Base-by-base conservation (phyloP, 2,888 invertebrate genomes). In the Schizaphis graminum region DNA sequence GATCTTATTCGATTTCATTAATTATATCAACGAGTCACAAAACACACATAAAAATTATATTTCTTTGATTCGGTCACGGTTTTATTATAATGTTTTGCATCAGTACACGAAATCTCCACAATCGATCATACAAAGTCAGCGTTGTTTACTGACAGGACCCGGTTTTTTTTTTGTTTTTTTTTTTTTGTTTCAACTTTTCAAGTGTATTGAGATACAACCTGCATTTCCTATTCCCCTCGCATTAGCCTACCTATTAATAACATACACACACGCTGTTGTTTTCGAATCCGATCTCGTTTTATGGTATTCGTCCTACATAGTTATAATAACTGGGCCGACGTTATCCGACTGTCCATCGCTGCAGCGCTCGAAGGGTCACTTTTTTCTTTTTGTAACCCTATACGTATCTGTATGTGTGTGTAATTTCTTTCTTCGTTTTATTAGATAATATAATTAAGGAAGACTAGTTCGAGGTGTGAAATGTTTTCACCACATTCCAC, bases 221-320 rank as follows among this genome's bases (percentile, higher is more conserved):
- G 93, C 85, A 85, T 88, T 93, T 47, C 89, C 61, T 89, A 61
- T 90, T 93, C 85, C 53, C 44, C 44, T 93, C 24, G 89, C 57
- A 90, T 93, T 93, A 93, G 93, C 44, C n/a, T 47, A 57, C 89
- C 57, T 90, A 90, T 93, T 93, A 90, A 93, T 93, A 90, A 93
- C 47, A 89, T 47, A 26, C 44, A 21, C 84, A n/a, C 28, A 35
- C 57, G 4, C 49, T 47, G 89, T 93, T 85, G 89, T 93, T 89
- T 56, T 89, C 89, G 89, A 89, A 93, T 89, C 77, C 93, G 89
- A 93, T 89, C 89, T 89, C 77, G 93, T 93, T 84, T 89, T 67
- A 67, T 41, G 92, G 92, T 88, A 92, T 92, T 92, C 87, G 87
- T 92, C 41, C 67, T 67, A 61, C 57, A 92, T 57, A 85, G 47